Conservation (phyloP, 2,797 vertebrate genomes). For the Erethizon dorsatum region DNA sequence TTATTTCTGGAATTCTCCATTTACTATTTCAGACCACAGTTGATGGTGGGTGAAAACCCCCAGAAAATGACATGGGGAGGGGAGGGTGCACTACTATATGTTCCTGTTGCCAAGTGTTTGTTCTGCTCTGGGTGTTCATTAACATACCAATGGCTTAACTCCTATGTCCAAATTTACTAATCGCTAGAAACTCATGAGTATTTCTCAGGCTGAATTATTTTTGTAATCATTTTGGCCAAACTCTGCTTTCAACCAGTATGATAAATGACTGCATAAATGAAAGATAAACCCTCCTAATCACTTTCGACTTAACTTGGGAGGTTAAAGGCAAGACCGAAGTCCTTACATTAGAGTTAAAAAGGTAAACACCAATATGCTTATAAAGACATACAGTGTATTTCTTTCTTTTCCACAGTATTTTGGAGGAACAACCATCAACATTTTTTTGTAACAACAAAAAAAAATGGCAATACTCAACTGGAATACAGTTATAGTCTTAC, state of each 20-base stretch:
- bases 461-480: not conserved
- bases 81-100: not conserved
- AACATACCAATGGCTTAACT: not conserved
- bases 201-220: not conserved
- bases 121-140: not conserved
- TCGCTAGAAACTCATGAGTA: not conserved
- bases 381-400: not conserved
- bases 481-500: not conserved
- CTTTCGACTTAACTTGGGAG: not conserved
- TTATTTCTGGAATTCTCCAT: not conserved
- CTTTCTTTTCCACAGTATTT: not conserved
- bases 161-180: not conserved
- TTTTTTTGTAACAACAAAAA: not conserved
- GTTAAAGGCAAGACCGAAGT: not conserved
- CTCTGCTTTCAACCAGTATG: slow-evolving; percentile 17
- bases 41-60: not conserved
- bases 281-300: not conserved
- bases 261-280: not conserved
- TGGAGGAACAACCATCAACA: not conserved
- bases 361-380: not conserved
- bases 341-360: not conserved
- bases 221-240: not conserved
- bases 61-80: not conserved
- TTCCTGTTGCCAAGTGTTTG: not conserved
- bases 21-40: not conserved